Evolutionary conservation across 1,140 invertebrate species (phyloP), one percentile per base, ranked within the genome.

Genomic region (Leptinotarsa lineolata): DNA sequence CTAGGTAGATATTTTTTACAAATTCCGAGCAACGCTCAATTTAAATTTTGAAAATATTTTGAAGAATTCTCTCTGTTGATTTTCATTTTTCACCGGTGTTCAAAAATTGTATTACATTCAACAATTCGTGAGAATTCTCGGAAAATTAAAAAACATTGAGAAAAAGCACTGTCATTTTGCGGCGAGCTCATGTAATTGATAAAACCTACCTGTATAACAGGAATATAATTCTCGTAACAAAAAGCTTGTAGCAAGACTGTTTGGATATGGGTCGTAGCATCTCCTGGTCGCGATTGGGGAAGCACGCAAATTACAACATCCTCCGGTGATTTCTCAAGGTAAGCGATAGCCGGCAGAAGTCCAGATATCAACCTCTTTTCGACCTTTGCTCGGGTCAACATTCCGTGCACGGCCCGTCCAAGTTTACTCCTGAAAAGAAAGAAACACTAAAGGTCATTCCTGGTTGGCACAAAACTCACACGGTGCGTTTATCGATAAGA

Each of bases 161-260:
- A 22, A 22, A 22, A 22, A 22, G n/a, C n/a, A n/a, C n/a, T n/a
- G n/a, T n/a, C n/a, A n/a, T n/a, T n/a, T n/a, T n/a, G n/a, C n/a
- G n/a, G n/a, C n/a, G n/a, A n/a, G 22, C 4, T 22, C 11, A 68
- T 12, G 24, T 63, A 63, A 63, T 20, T 64, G 5, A 61, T 39
- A 24, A 65, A 39, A 74, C 72, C 84, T 85, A 90, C 90, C 85
- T 91, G 90, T 74, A 91, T 88, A 21, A 90, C 88, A 78, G 90
- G 89, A 80, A 92, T 92, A 75, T 89, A 89, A 74, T 91, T 90
- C 80, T 91, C 90, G 61, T 88, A 89, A 80, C 90, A 91, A 79
- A 90, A 91, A 3, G 90, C 90, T 78, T 91, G 89, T n/a, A 92
- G 81, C 0, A 92, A 83, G 4, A 91, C 90, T 78, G 89, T 88